These are phyloP conservation scores for Chloroclysta siterata DNA, from an alignment of 2,888 invertebrate species.

Conservation along the genomic window DNA sequence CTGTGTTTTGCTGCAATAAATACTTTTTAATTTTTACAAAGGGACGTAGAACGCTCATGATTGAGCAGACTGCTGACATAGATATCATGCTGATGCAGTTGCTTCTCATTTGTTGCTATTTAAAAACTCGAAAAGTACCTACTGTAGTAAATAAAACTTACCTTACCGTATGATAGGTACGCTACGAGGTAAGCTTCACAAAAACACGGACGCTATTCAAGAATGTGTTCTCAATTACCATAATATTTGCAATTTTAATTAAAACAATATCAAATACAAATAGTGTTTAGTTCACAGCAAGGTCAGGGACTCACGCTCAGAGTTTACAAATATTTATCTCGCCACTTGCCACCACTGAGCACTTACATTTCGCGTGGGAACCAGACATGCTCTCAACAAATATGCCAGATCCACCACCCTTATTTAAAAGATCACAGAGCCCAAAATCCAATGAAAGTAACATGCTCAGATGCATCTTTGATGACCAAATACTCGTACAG, in stretches of 20 bases:
- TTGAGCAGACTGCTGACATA: too few relatives aligned
- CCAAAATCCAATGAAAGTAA: slow-evolving; percentile 33
- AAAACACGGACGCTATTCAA: slow-evolving; percentile 4
- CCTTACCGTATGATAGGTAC: neutral
- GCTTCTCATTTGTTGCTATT: neutral
- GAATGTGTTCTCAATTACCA: slow-evolving; percentile 23
- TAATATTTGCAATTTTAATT: slow-evolving; percentile 39
- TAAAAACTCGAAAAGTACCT: too few relatives aligned
- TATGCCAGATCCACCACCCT: slow-evolving; percentile 28
- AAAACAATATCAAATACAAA: slow-evolving; percentile 31
- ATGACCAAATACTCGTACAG: slow-evolving; percentile 43
- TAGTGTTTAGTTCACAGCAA: slow-evolving; percentile 46
- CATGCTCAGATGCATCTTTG: slow-evolving; percentile 29
- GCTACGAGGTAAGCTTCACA: too few relatives aligned
- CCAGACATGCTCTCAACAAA: slow-evolving; percentile 42
- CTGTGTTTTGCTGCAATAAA: too few relatives aligned
- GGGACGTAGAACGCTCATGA: too few relatives aligned
- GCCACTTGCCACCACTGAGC: slow-evolving; percentile 69
- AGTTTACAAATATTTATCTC: slow-evolving; percentile 80
- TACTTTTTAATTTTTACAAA: too few relatives aligned
- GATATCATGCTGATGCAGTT: too few relatives aligned
- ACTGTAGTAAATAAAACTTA: too few relatives aligned
- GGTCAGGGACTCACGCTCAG: slow-evolving; percentile 63
- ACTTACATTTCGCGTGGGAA: slow-evolving; percentile 76
- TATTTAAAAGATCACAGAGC: slow-evolving; percentile 34